Evolutionary conservation across 2,113 vertebrate genomes (phyloP), one percentile per base, ranked within the genome.

Genomic region (Beaufortia kweichowensis): DNA sequence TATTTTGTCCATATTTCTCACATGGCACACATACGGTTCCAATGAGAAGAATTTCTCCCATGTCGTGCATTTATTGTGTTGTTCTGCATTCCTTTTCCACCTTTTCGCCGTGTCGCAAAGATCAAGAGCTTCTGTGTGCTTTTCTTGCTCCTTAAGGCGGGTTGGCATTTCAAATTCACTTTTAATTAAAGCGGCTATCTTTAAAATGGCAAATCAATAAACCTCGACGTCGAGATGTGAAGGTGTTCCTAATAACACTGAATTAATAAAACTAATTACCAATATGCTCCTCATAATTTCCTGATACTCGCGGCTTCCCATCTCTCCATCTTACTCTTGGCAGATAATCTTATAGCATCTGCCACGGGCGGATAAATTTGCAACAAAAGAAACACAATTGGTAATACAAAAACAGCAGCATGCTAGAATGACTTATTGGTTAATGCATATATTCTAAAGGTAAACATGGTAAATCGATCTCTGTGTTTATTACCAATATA

Each of bases 141-240:
- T 39, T 39, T 28, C 33, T 50, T 46, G 8, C 56, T 63, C 29
- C 46, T 69, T 48, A 65, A 66, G 23, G 19, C 53, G 4, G 14
- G 29, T 26, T 60, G 62, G 66, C 71, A 79, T 61, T 77, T 77
- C 19, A 3, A 6, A 67, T 14, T 39, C 41, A 46, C 23, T 75
- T 65, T n/a, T 53, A 50, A 62, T 75, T 41, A 75, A 80, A 79
- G 4, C 31, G 1, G 23, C 41, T 11, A 10, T 43, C 53, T 23
- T 55, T 9, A 71, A n/a, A 71, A 71, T 59, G 53, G 53, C 53
- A 71, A 71, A 71, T 71, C 55, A 71, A 59, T 71, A 71, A 71
- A 71, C 24, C 14, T 28, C 14, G 56, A 57, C 17, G 23, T 31
- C 19, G 33, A 70, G 67, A 35, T 70, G 48, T 33, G n/a, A n/a